Percentiles rank a stretch among this genome's conserved stretches.
These are phyloP conservation scores for Cebus imitator DNA, from an alignment of 2,113 vertebrate genomes.

Conservation along the genomic window DNA sequence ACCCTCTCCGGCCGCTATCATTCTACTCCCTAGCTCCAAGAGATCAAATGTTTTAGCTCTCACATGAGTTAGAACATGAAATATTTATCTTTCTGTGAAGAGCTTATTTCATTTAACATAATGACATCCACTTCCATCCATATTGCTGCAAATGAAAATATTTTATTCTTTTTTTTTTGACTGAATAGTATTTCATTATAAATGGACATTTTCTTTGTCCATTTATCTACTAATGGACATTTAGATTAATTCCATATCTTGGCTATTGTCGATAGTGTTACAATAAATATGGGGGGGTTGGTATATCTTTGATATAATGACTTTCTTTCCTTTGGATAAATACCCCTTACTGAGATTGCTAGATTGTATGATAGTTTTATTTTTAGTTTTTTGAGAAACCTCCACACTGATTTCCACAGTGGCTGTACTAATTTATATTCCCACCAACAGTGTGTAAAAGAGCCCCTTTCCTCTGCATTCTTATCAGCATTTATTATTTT, in stretches of 20 bases:
- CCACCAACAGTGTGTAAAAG: neutral
- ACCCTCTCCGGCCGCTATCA: neutral
- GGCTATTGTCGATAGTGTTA: neutral
- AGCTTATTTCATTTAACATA: neutral
- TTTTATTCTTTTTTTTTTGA: neutral
- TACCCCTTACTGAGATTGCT: neutral
- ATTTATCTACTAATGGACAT: neutral
- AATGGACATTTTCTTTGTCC: neutral
- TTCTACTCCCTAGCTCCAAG: neutral
- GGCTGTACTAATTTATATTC: neutral
- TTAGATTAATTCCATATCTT: neutral
- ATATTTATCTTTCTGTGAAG: neutral
- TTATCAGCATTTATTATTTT: neutral
- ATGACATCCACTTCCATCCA: neutral
- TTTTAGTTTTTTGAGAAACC: neutral
- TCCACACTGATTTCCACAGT: neutral
- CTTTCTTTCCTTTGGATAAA: neutral
- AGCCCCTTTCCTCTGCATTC: neutral
- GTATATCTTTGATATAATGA: neutral
- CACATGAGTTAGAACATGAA: neutral
- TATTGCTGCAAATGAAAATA: neutral
- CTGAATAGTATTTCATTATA: neutral
- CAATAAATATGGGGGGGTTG: neutral
- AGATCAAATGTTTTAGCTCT: neutral
- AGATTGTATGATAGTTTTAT: neutral